Base-by-base conservation (phyloP, 2,113 vertebrate genomes). In the Rhegmatorhina hoffmannsi region DNA sequence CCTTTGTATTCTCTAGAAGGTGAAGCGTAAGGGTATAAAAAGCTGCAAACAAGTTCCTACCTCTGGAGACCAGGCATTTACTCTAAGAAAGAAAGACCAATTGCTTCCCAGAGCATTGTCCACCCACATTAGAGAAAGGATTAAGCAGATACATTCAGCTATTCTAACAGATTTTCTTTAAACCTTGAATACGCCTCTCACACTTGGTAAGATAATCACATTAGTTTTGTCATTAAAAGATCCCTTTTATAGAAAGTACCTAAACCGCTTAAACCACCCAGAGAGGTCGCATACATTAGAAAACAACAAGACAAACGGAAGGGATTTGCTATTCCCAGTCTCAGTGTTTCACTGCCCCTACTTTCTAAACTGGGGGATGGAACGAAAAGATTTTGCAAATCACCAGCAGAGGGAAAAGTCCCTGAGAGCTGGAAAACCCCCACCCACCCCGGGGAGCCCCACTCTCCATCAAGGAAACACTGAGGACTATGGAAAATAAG, bases 141-240 rank as follows among this genome's bases (percentile, higher is more conserved):
- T 99, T 99, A 99, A 98, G 98, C 98, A 98, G 98, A 98, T 98
- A 99, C 98, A 99, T 99, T 99, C 99, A 99, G 99, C 99, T 99
- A 98, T 98, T 98, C 99, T 98, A 99, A 99, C 99, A 99, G 98
- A 99, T 99, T 99, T 98, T 98, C 98, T 98, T 98, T 99, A 99
- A 99, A 98, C 98, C 98, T 97, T 99, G 98, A 99, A 99, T 99
- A 97, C 92, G 95, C 98, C 98, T 99, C 99, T 99, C 98, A 98
- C 99, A 98, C 98, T 99, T 98, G 97, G 98, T 99, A 98, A 98
- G 98, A 99, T 99, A 99, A 99, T 99, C 99, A 99, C 99, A 99
- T 99, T 99, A 99, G 99, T 98, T 99, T 99, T 99, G 99, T 99
- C 98, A 98, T 99, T 99, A 99, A 99, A 99, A 99, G 98, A 98